phyloP scores from a whole-genome alignment of 1,140 invertebrate species.

The Acyrthosiphon pisum region DNA sequence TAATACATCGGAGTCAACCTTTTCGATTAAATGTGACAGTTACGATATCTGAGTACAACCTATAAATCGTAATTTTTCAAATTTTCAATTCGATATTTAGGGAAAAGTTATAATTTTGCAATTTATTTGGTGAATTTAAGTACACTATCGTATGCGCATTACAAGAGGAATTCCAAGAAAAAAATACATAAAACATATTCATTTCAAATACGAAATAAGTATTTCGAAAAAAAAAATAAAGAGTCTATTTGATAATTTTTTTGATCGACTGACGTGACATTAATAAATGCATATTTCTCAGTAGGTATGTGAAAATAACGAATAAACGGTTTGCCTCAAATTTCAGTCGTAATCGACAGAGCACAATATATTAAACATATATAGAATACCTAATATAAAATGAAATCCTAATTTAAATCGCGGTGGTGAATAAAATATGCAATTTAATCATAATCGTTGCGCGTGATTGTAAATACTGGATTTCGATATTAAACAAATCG shows the following conservation, averaged over 20 bases:
- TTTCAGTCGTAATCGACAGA: background rate
- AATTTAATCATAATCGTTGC: background rate
- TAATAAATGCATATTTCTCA: background rate
- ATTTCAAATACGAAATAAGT: background rate
- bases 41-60: background rate
- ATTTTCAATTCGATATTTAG: too few relatives aligned
- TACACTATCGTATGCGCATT: background rate
- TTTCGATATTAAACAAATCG: background rate
- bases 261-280: background rate
- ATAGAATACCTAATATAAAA: too few relatives aligned
- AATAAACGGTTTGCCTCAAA: too few relatives aligned
- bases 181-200: background rate
- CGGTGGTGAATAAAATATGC: background rate
- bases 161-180: background rate
- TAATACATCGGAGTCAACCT: background rate
- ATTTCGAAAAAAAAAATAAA: background rate
- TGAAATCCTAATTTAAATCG: background rate
- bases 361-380: too few relatives aligned
- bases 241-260: background rate
- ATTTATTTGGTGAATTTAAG: background rate
- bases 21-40: background rate
- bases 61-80: too few relatives aligned
- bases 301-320: too few relatives aligned
- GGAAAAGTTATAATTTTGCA: too few relatives aligned
- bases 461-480: background rate